Conservation (phyloP, 2,797 vertebrate species). For the Peromyscus attwateri region DNA sequence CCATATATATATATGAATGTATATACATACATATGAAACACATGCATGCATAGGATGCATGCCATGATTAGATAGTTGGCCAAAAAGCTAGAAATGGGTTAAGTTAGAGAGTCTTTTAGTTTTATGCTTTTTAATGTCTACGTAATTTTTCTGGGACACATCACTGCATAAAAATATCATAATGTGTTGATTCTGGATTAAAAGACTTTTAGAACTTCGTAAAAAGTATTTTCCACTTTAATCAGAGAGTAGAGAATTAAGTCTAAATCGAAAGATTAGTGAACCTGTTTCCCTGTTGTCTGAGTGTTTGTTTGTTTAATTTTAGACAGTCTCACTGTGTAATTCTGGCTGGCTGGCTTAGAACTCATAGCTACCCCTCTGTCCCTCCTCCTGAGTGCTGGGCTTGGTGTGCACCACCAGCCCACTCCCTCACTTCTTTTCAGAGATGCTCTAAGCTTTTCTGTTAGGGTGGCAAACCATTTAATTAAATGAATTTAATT, state of each 20-base stretch:
- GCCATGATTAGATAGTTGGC: constrained; percentile 8
- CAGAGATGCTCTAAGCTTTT: background rate
- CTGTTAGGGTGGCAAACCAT: background rate
- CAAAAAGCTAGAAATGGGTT: constrained; percentile 16
- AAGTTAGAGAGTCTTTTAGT: background rate
- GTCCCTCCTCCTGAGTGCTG: background rate
- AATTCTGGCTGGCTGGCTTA: background rate
- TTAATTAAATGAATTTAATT: background rate
- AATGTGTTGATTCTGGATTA: constrained; percentile 3
- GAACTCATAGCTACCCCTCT: background rate
- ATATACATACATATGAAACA: background rate
- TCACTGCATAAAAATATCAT: background rate
- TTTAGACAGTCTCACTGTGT: background rate
- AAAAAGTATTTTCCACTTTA: background rate
- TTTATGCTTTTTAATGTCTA: background rate
- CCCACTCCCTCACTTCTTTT: background rate
- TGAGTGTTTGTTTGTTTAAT: background rate
- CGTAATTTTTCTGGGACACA: constrained; percentile 15
- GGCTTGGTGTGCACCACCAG: background rate
- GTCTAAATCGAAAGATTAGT: background rate
- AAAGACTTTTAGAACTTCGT: constrained; percentile 21
- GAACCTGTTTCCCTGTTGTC: background rate
- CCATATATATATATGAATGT: background rate
- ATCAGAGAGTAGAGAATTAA: background rate
- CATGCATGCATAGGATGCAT: background rate